These are phyloP conservation scores for Macroteleia sp. DNA, from an alignment of 2,888 invertebrate species.

Conservation along the genomic window DNA sequence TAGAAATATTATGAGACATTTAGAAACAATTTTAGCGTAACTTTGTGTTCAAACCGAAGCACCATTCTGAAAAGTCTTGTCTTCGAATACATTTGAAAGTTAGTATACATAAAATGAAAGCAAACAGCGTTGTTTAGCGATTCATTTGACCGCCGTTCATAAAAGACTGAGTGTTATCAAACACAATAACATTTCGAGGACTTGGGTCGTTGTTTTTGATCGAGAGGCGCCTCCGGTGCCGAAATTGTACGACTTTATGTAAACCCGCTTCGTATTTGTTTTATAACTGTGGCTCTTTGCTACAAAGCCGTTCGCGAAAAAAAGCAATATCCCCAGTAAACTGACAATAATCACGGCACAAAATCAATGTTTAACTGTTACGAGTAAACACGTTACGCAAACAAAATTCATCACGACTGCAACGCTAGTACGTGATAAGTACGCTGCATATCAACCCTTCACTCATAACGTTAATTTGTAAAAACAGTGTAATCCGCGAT, in stretches of 20 bases:
- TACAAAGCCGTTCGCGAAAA: slow-evolving; percentile 34
- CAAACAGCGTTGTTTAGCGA: slow-evolving; percentile 13
- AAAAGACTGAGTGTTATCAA: slow-evolving; percentile 13
- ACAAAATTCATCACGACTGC: slow-evolving; percentile 19
- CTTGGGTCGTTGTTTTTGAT: slow-evolving; percentile 27
- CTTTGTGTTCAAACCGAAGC: too few relatives aligned
- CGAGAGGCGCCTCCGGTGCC: neutral
- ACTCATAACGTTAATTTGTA: slow-evolving; percentile 29
- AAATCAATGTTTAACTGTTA: slow-evolving; percentile 52
- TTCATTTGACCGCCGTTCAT: slow-evolving; percentile 21
- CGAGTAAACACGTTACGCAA: slow-evolving; percentile 26
- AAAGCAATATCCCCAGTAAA: slow-evolving; percentile 37
- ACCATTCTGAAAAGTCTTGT: too few relatives aligned
- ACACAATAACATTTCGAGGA: slow-evolving; percentile 21
- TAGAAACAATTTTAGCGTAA: too few relatives aligned
- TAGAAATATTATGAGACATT: too few relatives aligned
- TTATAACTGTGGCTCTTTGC: slow-evolving; percentile 27
- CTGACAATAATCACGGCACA: slow-evolving; percentile 45
- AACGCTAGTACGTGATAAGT: slow-evolving; percentile 17
- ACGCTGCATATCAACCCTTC: slow-evolving; percentile 18
- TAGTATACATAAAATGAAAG: too few relatives aligned
- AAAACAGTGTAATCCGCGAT: slow-evolving; percentile 23
- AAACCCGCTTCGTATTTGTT: slow-evolving; percentile 33
- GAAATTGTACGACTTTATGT: slow-evolving; percentile 35
- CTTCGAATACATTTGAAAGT: too few relatives aligned